A percentile compares a stretch with the other conserved stretches of the same genome.
phyloP scores from a whole-genome alignment of 2,113 vertebrate species.

The Xenopus borealis region DNA sequence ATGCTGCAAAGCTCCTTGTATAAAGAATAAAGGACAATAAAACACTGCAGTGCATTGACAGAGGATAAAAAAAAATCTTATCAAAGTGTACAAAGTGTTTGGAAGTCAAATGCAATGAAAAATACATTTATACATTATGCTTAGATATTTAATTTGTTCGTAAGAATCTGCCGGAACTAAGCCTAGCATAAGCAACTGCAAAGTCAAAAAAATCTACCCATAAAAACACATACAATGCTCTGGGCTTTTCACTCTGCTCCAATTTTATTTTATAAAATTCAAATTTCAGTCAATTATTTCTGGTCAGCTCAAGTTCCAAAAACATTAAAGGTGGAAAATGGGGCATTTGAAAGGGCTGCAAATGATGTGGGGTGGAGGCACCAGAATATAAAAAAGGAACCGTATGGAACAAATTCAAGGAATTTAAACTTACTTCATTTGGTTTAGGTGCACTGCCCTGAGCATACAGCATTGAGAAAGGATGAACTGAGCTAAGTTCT shows the following conservation, averaged over 20 bases:
- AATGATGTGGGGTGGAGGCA: too few species aligned
- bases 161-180: neutral
- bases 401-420: too few species aligned
- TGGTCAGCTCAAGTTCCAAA: too few species aligned
- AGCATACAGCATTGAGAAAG: too few species aligned
- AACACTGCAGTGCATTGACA: neutral
- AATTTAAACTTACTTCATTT: too few species aligned
- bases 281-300: too few species aligned
- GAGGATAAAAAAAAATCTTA: neutral
- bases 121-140: neutral
- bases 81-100: neutral
- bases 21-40: neutral
- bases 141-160: neutral
- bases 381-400: too few species aligned
- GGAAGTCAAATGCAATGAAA: neutral
- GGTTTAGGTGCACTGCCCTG: too few species aligned
- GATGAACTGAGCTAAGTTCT: too few species aligned
- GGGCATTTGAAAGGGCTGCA: too few species aligned
- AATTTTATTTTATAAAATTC: too few species aligned
- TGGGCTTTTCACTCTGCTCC: neutral
- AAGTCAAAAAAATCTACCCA: neutral
- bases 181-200: neutral
- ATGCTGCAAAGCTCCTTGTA: neutral
- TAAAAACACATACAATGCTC: neutral
- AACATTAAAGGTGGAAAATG: too few species aligned